Base-by-base conservation (phyloP, 2,888 invertebrate species). In the Cerceris ruficornis region DNA sequence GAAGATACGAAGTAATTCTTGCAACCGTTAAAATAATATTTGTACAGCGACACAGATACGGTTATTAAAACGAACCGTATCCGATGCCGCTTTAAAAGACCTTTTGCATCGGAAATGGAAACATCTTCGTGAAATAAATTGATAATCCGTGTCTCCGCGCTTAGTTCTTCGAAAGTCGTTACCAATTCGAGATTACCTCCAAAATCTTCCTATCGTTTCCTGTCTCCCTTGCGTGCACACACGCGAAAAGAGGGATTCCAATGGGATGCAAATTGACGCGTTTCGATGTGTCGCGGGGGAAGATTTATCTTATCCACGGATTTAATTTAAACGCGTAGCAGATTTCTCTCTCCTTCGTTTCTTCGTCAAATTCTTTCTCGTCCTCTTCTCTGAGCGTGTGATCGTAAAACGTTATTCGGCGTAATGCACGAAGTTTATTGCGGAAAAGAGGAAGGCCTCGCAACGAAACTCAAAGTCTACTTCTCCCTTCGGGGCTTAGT, bases 381-480 rank as follows among this genome's bases (percentile, higher is more conserved):
- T 28, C 28, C 28, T 2, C 28, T 28, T 28, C 4, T 28, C 28
- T 4, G 4, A 28, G 28, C 28, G 28, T 28, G 28, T 28, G 28
- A 28, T 28, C 14, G 52, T 39, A 7, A 13, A 9, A 9, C 41
- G 8, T 55, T 28, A n/a, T 14, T 11, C 7, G 28, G n/a, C 7
- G 7, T 7, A 64, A 60, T n/a, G 55, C n/a, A 13, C 39, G 14
- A 69, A 65, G 6, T 77, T 69, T 66, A 58, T 69, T 46, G 13
- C 28, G 14, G 8, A 17, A 46, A 11, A 43, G n/a, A n/a, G 43
- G 43, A 39, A 62, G 17, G 42, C 59, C 17, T 15, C 42, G 58
- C 28, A 4, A 28, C 28, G 1, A 64, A 57, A 8, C 59, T 66
- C 61, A 28, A 39, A 52, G 17, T 57, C 28, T 28, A 2, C 28